Percentiles rank a stretch among this genome's conserved stretches.
Evolutionary conservation across 2,113 vertebrate genomes (phyloP).

Genomic region (Pelvicachromis taeniatus): DNA sequence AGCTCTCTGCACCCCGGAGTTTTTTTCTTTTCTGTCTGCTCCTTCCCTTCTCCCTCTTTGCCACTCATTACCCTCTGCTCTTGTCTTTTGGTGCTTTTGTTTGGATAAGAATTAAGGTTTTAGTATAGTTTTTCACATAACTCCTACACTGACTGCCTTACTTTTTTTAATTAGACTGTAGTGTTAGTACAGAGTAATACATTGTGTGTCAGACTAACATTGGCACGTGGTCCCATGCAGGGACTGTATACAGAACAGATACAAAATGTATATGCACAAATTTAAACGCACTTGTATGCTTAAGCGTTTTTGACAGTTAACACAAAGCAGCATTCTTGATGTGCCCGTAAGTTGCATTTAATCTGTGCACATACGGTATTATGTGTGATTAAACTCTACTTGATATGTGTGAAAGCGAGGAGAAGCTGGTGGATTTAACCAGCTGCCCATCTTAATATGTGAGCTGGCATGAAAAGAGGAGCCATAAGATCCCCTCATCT

Average conservation of each 20-base stretch:
- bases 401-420: conserved; percentile 11
- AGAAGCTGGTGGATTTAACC: conserved; percentile 20
- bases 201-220: not conserved
- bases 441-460: conserved; percentile 22
- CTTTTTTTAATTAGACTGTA: not conserved
- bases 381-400: conserved; percentile 17
- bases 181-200: not conserved
- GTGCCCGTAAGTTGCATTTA: conserved; percentile 5
- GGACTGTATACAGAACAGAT: not conserved
- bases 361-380: conserved; percentile 3
- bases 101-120: not conserved
- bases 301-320: not conserved
- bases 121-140: not conserved
- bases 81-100: not conserved
- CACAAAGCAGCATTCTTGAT: not conserved
- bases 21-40: not conserved
- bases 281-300: not conserved
- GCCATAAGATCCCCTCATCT: conserved; percentile 21
- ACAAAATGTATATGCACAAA: not conserved
- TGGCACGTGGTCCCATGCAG: not conserved
- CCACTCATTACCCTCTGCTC: not conserved
- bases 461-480: conserved; percentile 14
- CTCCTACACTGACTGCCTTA: not conserved
- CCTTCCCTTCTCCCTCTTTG: not conserved
- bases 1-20: not conserved